Base-by-base conservation (phyloP, 2,113 vertebrate genomes). In the Thalassoma bifasciatum region DNA sequence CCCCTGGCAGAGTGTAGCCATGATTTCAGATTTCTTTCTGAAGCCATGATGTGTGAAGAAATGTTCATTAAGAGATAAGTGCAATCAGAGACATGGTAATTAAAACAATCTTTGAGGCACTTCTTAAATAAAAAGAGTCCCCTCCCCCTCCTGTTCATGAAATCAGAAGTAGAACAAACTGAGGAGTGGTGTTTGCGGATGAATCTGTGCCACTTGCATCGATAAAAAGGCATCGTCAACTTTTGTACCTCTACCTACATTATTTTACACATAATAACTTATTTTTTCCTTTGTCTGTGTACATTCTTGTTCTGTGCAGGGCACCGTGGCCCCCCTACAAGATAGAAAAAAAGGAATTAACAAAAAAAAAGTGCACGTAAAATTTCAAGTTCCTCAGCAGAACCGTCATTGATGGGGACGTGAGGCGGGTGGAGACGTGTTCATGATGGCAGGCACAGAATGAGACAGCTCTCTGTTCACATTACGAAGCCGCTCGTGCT, bases 171-270 rank as follows among this genome's bases (percentile, higher is more conserved):
- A 75, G 37, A 92, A 61, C 46, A 72, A 85, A 84, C 81, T n/a
- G 53, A 56, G 86, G 7, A 42, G 81, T 78, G 61, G 76, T 77
- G 74, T 65, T 79, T 78, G 78, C 44, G 47, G 81, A 87, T 85
- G 79, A 85, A 91, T 89, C 93, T 90, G 91, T 93, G 95, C 92
- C 95, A 84, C 91, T 84, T 92, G 91, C 86, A 85, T 94, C 91
- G 83, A 95, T 95, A 95, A 94, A 90, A 95, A 96, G 95, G 95
- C 95, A 95, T 94, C 86, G 73, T 91, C 91, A 93, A 94, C 93
- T 92, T 85, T 82, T 72, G 85, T 86, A 74, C 85, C 88, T 93
- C 91, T 92, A 92, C 90, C 88, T 89, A 92, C 90, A 88, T 72
- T 90, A 91, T 92, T 57, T 66, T 87, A 90, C 87, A 92, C 83